A percentile compares a stretch with the other conserved stretches of the same genome.
Evolutionary conservation across 2,797 vertebrate genomes (phyloP).

Genomic region (Gambusia yucatana): DNA sequence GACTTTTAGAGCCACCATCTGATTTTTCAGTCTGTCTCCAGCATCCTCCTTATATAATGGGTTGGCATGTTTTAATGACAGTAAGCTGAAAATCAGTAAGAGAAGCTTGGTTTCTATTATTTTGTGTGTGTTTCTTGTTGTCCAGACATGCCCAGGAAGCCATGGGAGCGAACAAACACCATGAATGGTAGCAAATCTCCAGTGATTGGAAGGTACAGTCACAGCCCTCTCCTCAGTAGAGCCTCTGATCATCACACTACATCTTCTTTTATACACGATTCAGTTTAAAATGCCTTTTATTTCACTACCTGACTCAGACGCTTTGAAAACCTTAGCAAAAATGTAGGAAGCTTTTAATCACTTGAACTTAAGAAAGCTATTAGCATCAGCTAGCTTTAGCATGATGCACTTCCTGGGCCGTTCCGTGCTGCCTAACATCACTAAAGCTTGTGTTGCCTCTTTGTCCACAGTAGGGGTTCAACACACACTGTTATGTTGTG

Average conservation of each 20-base stretch:
- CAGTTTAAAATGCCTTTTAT: not conserved
- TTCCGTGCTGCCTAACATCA: conserved; percentile 59
- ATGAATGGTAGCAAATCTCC: conserved; percentile 99
- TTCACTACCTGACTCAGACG: conserved; percentile 8
- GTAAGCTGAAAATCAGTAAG: not conserved
- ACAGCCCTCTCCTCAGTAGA: not conserved
- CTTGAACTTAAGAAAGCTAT: conserved; percentile 7
- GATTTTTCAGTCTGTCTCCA: not conserved
- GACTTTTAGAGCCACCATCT: not conserved
- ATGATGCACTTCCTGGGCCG: conserved; percentile 55
- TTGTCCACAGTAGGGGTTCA: conserved; percentile 26
- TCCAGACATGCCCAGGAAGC: conserved; percentile 94
- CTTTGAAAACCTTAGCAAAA: conserved; percentile 3
- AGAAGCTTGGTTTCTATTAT: conserved; percentile 12
- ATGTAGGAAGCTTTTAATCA: not conserved
- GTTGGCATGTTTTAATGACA: not conserved
- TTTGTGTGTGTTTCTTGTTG: conserved; percentile 1
- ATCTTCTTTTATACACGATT: not conserved
- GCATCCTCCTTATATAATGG: not conserved
- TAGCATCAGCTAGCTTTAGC: conserved; percentile 57
- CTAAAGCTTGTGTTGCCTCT: conserved; percentile 63
- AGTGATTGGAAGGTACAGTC: conserved; percentile 94
- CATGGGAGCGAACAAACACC: conserved; percentile 96
- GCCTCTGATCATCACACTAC: not conserved
- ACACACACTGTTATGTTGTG: not conserved